phyloP scores from a whole-genome alignment of 2,888 invertebrate genomes.

The Branchellion lobata region DNA sequence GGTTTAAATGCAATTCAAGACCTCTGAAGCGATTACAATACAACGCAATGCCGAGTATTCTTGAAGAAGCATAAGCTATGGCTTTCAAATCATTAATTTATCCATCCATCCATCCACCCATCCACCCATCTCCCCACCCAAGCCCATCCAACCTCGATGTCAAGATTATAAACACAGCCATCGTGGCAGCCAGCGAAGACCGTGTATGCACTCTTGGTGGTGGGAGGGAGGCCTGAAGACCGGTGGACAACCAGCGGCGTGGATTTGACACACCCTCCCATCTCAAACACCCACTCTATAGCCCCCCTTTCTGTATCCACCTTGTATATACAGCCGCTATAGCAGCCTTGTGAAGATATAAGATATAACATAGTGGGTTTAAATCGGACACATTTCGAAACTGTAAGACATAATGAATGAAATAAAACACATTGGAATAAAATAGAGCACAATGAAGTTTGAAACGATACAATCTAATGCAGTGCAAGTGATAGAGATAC shows the following conservation, averaged over 20 bases:
- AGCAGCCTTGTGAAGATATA: constrained; percentile 66
- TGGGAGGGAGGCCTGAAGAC: neutral
- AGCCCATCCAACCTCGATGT: constrained; percentile 66
- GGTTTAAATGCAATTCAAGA: too few relatives aligned
- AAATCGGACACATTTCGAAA: too few relatives aligned
- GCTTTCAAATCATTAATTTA: neutral
- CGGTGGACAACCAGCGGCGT: constrained; percentile 65
- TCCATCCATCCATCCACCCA: neutral
- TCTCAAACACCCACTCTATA: constrained; percentile 69
- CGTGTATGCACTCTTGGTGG: constrained; percentile 55
- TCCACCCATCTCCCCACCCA: neutral
- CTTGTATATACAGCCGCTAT: constrained; percentile 74
- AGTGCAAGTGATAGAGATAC: too few relatives aligned
- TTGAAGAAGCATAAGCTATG: too few relatives aligned
- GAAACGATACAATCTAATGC: too few relatives aligned
- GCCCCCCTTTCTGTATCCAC: constrained; percentile 66
- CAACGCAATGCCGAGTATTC: too few relatives aligned
- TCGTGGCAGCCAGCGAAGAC: constrained; percentile 76
- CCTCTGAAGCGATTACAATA: too few relatives aligned
- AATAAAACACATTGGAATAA: too few relatives aligned
- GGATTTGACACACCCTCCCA: constrained; percentile 71
- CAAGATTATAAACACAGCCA: constrained; percentile 69
- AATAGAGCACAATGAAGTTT: too few relatives aligned
- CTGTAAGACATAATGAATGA: too few relatives aligned
- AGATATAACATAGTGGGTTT: too few relatives aligned